Evolutionary conservation across 1,140 invertebrate genomes (phyloP), one percentile per base, ranked within the genome.

Genomic region (Mercenaria mercenaria): DNA sequence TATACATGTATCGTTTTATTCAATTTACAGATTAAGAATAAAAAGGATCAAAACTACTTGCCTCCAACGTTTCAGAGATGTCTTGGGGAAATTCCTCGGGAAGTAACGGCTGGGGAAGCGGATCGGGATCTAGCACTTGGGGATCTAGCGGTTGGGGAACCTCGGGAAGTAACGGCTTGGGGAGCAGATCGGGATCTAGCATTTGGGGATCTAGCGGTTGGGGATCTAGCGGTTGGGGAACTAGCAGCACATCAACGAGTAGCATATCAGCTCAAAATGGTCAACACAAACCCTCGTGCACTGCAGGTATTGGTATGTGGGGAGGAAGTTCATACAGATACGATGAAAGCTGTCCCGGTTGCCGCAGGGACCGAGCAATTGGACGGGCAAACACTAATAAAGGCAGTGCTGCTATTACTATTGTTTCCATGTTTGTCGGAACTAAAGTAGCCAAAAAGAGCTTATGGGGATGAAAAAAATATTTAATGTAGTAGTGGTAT

Each of bases 341-440:
- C 41, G 81, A 84, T 29, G 81, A 84, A 50, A 69, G 29, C 3
- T 84, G 81, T 41, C 61, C 81, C 20, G 81, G 81, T 4, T 84
- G 81, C 47, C 26, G 81, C 11, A 56, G 43, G 10, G 81, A 84
- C 13, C 41, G 81, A 26, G 23, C 79, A 8, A 56, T 56, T 23
- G 39, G 20, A 39, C 13, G 37, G 11, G 23, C 79, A n/a, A 47
- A 39, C 15, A 50, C 37, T 1, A 47, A 34, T 18, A 74, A 3
- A 41, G 56, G 34, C 4, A 67, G 39, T 34, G 37, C 18, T 13
- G 80, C n/a, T 6, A 11, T 82, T 13, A 61, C 47, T 8, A 1
- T 82, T 10, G 29, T 34, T 26, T 50, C 80, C 1, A 1, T 82
- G 2, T 39, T 64, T 67, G 32, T 4, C 29, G 59, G 20, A n/a